These are phyloP conservation scores for Drosophila buzzatii DNA, from an alignment of 2,888 invertebrate genomes.

Conservation along the genomic window DNA sequence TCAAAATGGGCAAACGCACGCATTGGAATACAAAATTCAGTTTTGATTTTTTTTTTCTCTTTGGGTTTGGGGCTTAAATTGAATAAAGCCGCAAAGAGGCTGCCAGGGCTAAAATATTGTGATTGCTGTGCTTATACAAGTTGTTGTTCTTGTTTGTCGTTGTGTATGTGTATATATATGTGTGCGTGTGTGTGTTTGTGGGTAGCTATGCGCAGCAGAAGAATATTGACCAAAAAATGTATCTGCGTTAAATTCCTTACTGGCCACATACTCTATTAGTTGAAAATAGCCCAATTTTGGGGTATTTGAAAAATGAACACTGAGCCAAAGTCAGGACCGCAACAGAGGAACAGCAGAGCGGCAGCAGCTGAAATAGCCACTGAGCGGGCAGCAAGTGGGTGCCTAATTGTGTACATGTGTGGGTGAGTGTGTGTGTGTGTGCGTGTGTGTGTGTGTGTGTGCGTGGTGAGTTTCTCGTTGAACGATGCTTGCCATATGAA, in stretches of 20 bases:
- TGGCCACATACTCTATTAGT: conserved; percentile 74
- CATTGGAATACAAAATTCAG: background rate
- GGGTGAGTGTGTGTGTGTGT: background rate
- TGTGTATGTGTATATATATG: no score
- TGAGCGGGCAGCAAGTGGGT: conserved; percentile 18
- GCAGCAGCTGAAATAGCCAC: conserved; percentile 15
- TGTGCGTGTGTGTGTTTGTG: background rate
- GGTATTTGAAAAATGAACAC: conserved; percentile 72
- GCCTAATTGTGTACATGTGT: conserved; percentile 2
- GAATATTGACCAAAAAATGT: conserved; percentile 58
- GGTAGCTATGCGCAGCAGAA: conserved; percentile 5
- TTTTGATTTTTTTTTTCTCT: conserved; percentile 15
- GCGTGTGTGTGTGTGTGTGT: background rate
- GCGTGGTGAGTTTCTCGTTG: conserved; percentile 34
- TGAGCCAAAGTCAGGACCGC: conserved; percentile 23
- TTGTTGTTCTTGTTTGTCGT: background rate
- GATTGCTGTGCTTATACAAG: conserved; percentile 4
- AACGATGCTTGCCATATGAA: conserved; percentile 63
- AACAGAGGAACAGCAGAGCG: conserved; percentile 1
- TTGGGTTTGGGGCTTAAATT: conserved; percentile 15
- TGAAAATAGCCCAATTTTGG: conserved; percentile 70
- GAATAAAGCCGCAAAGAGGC: conserved; percentile 19
- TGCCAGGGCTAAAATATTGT: conserved; percentile 8
- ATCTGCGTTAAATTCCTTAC: conserved; percentile 57
- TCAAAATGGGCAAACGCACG: background rate